Base-by-base conservation (phyloP, 2,113 vertebrate species). In the Proterorhinus semilunaris region DNA sequence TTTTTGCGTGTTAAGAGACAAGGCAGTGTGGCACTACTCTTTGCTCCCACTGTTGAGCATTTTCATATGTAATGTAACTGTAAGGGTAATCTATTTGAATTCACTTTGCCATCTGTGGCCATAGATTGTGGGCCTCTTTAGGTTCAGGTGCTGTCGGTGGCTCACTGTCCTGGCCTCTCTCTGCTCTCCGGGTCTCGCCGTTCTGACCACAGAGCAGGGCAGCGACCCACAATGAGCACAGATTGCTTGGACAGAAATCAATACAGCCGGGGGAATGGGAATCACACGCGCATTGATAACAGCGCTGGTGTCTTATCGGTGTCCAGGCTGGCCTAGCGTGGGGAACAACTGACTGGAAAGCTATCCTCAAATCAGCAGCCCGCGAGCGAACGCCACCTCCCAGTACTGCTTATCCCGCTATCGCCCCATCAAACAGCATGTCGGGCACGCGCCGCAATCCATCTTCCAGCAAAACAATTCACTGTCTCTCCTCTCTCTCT, bases 221-320 rank as follows among this genome's bases (percentile, higher is more conserved):
- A 68, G 78, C 90, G 91, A 93, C 90, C 90, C 87, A 88, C 90
- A 89, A 89, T 91, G 90, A 92, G 92, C 88, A 82, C 83, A 88
- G 90, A 88, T 91, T 89, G 85, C 91, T 88, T 86, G 89, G 92
- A 92, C 91, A 92, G 90, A 96, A 95, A 97, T 96, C 95, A 95
- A 95, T 96, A 95, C 71, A 75, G 74, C 78, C 83, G 85, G 80
- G 27, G 89, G 90, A 92, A 91, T 85, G 88, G 88, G 89, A 90
- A 90, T 91, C 89, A 91, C 86, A 85, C 87, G 82, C 6, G 89
- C 86, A 88, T 91, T 93, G 91, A 94, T 93, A 93, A 84, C 92
- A 86, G 89, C 80, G 49, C 65, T 65, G 80, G 90, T 89, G 88
- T 92, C 93, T 94, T 94, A 92, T 95, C 92, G 89, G 85, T 82